Conservation (phyloP, 1,140 invertebrate species). For the Trichonephila clavipes region DNA sequence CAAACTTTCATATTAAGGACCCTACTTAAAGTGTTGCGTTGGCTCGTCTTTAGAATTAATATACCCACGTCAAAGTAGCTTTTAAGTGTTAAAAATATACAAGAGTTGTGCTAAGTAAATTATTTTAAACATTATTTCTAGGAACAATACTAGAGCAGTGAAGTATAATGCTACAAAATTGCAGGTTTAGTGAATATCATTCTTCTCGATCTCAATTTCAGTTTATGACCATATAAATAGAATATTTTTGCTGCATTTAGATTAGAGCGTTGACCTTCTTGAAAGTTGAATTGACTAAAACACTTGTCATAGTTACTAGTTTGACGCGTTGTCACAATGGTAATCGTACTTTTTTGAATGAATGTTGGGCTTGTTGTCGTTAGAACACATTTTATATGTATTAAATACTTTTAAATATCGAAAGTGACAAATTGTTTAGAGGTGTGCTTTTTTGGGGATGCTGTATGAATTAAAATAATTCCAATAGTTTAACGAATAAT, state of each 20-base stretch:
- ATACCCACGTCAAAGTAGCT: not conserved
- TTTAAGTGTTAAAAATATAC: constrained; percentile 5
- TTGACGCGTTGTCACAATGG: not conserved
- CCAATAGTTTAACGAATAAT: too few species aligned
- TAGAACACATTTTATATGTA: not conserved
- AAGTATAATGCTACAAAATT: not conserved
- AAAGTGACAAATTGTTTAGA: too few species aligned
- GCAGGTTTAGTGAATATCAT: constrained; percentile 2
- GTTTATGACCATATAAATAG: not conserved
- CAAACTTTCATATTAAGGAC: not conserved
- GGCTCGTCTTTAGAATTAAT: not conserved
- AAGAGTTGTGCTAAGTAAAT: not conserved
- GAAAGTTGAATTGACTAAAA: not conserved
- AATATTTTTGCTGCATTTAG: not conserved
- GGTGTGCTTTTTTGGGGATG: too few species aligned
- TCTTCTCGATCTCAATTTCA: not conserved
- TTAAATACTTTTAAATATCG: not conserved
- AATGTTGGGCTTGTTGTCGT: not conserved
- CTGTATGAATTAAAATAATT: too few species aligned
- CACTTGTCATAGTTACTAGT: not conserved
- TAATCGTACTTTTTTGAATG: not conserved
- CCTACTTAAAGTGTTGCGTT: not conserved
- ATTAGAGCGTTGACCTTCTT: not conserved
- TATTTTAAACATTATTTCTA: constrained; percentile 20
- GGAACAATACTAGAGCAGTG: not conserved